phyloP scores from a whole-genome alignment of 2,113 vertebrate genomes.

The Recurvirostra avosetta region DNA sequence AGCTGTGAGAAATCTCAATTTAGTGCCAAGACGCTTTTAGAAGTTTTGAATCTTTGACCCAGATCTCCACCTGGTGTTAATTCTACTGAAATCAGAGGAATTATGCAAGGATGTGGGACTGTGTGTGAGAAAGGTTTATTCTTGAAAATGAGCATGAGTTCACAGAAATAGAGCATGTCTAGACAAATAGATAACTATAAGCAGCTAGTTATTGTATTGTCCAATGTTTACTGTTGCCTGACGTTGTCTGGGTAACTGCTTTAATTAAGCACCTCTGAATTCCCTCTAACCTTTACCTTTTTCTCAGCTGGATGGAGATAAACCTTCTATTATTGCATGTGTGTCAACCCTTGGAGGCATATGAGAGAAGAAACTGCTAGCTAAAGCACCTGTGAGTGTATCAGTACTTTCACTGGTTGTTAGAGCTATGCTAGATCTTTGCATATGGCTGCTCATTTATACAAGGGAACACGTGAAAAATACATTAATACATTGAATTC shows the following conservation, averaged over 20 bases:
- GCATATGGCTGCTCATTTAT: neutral
- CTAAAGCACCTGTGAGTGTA: neutral
- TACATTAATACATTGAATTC: neutral
- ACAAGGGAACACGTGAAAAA: neutral
- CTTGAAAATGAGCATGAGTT: neutral
- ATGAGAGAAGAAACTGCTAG: neutral
- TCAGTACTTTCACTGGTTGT: neutral
- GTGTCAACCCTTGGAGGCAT: neutral
- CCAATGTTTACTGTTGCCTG: neutral
- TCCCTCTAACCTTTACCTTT: neutral
- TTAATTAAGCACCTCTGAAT: neutral
- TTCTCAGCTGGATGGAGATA: neutral
- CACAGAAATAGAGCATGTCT: neutral
- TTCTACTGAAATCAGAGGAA: neutral
- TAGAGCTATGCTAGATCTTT: neutral
- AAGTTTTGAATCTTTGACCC: neutral
- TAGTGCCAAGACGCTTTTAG: neutral
- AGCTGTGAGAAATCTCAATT: neutral
- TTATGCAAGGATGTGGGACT: neutral
- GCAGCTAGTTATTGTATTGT: neutral
- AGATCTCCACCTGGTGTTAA: neutral
- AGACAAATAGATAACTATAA: neutral
- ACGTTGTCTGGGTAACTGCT: neutral
- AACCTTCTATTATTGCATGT: neutral
- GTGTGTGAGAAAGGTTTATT: neutral